Base-by-base conservation (phyloP, 1,140 invertebrate species). In the Aphaenogaster floridana region DNA sequence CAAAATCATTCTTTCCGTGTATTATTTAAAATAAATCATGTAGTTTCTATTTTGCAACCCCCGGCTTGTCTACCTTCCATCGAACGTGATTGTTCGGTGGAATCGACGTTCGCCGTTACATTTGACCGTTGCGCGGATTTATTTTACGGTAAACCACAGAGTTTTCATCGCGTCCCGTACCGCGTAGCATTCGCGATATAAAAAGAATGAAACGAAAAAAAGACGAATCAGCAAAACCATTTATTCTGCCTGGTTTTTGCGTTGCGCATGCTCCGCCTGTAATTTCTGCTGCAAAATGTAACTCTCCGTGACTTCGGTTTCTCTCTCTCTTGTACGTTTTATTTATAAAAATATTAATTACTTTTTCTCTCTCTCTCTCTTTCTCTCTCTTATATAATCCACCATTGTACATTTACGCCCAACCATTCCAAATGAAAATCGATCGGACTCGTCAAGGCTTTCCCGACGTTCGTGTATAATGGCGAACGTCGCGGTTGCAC, bases 301-400 rank as follows among this genome's bases (percentile, higher is more conserved):
- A 7, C 28, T 61, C 74, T 21, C 11, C n/a, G 17, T 57, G 9
- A 57, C 11, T 59, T 2, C 21, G 6, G 13, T 50, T 5, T 36
- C 52, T 61, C 15, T 50, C 5, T 36, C 52, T 61, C 15, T 13
- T 48, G 11, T 48, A 36, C n/a, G 8, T 81, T 57, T 57, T n/a
- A 57, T 54, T 69, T 42, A 45, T 54, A 42, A 81, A 79, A 81
- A 71, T 54, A 42, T 81, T 45, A 81, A 71, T 81, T 81, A 71
- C 64, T 48, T 45, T 57, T 50, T 50, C 34, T 36, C 3, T 28
- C 3, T 66, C 28, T 15, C 17, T 13, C 17, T 3, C 9, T 68
- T 1, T 48, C 2, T 48, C 6, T 48, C 42, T 13, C 21, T 48
- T 69, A 69, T 6, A 34, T 69, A 69, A 69, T 69, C 48, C 39